Conservation (phyloP, 2,797 vertebrate species). For the Manis javanica region DNA sequence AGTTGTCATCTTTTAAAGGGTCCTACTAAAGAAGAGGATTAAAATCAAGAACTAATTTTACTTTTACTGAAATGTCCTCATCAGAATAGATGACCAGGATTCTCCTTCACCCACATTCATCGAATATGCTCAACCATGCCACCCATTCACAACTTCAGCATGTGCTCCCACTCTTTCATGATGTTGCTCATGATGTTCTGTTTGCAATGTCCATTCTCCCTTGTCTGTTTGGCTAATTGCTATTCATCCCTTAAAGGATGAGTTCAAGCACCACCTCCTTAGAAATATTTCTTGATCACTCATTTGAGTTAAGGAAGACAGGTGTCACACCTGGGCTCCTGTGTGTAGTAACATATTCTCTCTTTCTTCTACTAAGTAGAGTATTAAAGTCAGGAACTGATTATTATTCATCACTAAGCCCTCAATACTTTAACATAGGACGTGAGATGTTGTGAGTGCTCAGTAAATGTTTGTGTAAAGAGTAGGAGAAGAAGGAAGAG, state of each 20-base stretch:
- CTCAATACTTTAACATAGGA: neutral
- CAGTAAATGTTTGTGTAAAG: conserved; percentile 21
- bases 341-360: neutral
- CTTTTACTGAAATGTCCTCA: neutral
- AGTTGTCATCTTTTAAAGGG: neutral
- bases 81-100: neutral
- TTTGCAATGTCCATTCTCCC: neutral
- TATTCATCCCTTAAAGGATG: conserved; percentile 17
- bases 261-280: neutral
- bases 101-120: neutral
- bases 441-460: neutral
- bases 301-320: neutral
- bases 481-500: neutral
- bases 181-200: neutral
- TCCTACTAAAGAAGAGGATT: neutral
- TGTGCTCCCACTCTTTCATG: neutral
- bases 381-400: conserved; percentile 1
- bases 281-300: neutral
- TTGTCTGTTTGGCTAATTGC: neutral
- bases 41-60: conserved; percentile 29
- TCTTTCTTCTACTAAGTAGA: neutral
- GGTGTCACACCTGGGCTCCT: neutral
- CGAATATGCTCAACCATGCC: neutral
- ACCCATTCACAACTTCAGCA: neutral
- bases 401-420: neutral